Evolutionary conservation across 1,140 invertebrate genomes (phyloP).

Genomic region (Drosophila oshimai): DNA sequence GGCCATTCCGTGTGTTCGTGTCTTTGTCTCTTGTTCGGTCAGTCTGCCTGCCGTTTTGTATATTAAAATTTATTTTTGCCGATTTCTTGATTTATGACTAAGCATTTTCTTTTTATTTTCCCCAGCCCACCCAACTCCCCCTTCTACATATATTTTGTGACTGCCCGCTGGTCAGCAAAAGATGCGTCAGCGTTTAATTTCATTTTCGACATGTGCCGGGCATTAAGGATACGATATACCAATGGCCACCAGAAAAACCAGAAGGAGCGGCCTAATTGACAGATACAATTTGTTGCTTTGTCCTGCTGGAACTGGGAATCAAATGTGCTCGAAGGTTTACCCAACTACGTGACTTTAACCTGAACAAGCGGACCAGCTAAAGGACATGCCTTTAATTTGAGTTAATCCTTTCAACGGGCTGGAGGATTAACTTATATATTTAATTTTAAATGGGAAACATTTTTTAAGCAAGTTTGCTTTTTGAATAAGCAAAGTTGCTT

Average conservation of each 20-base stretch:
- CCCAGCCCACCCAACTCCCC: background rate
- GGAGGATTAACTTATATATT: no score
- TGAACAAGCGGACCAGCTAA: slow-evolving; percentile 5
- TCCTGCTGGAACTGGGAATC: background rate
- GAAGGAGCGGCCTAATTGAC: slow-evolving; percentile 46
- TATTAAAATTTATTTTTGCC: slow-evolving; percentile 73
- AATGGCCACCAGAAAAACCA: background rate
- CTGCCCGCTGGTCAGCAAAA: slow-evolving; percentile 52
- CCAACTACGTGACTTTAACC: slow-evolving; percentile 12
- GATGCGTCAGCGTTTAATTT: slow-evolving; percentile 70
- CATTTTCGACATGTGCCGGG: slow-evolving; percentile 56
- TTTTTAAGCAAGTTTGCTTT: no score
- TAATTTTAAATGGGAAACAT: no score
- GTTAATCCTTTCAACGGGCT: background rate
- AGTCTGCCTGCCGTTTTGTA: slow-evolving; percentile 64
- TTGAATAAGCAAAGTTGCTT: background rate
- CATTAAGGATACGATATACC: slow-evolving; percentile 59
- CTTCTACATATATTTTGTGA: background rate
- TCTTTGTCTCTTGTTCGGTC: slow-evolving; percentile 1
- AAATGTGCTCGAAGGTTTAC: slow-evolving; percentile 1
- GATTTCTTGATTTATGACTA: slow-evolving; percentile 74
- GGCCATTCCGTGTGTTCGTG: background rate
- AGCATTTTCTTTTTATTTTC: slow-evolving; percentile 50
- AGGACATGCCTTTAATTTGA: background rate
- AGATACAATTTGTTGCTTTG: slow-evolving; percentile 28